These are phyloP conservation scores for Oryctolagus cuniculus DNA, from an alignment of 2,113 vertebrate species.

Conservation along the genomic window mOryCun1.1 NC_091445.1:94132501-94133000, in stretches of 20 bases:
- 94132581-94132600: background rate
- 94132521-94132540: no score
- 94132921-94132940: no score
- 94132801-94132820: rapidly evolving
- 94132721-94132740: rapidly evolving
- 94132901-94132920: rapidly evolving
- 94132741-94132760: rapidly evolving
- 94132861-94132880: background rate
- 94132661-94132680: background rate
- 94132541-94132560: background rate
- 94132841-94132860: no score
- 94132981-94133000: no score
- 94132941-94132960: no score
- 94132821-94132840: rapidly evolving
- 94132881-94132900: no score
- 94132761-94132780: rapidly evolving
- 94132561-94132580: no score
- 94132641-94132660: background rate
- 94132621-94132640: background rate
- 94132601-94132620: background rate
- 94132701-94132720: rapidly evolving
- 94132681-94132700: no score
- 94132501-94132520: background rate
- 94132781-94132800: background rate
- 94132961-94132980: background rate